Conservation (phyloP, 1,140 invertebrate genomes). For the Armadillidium nasatum region DNA sequence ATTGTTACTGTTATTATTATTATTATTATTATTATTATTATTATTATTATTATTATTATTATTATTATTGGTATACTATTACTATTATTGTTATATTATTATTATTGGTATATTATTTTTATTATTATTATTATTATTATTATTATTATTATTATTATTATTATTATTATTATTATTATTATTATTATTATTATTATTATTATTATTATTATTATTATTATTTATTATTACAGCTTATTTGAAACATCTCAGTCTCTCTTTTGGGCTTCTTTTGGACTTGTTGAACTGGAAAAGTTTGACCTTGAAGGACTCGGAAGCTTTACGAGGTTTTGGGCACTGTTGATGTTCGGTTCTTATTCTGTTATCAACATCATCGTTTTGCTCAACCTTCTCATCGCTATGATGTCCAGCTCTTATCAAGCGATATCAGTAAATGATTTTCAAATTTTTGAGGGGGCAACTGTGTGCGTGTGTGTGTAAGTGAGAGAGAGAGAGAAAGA, state of each 20-base stretch:
- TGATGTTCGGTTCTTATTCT: conserved; percentile 83
- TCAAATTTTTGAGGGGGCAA: too few relatives aligned
- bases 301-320: conserved; percentile 79
- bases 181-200: conserved; percentile 11
- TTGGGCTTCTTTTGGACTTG: conserved; percentile 88
- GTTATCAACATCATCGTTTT: conserved; percentile 89
- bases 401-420: conserved; percentile 94
- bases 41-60: too few relatives aligned
- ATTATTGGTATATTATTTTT: too few relatives aligned
- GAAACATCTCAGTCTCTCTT: conserved; percentile 90
- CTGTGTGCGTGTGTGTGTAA: too few relatives aligned
- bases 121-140: too few relatives aligned
- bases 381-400: conserved; percentile 89
- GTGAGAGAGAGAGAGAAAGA: too few relatives aligned
- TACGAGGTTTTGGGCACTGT: conserved; percentile 79
- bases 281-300: conserved; percentile 80
- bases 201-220: conserved; percentile 3
- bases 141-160: too few relatives aligned
- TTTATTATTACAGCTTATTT: conserved; percentile 64
- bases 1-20: too few relatives aligned
- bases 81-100: too few relatives aligned
- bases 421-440: conserved; percentile 71
- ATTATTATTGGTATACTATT: too few relatives aligned
- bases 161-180: too few relatives aligned
- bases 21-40: too few relatives aligned